Evolutionary conservation across 2,797 vertebrate species (phyloP).

Genomic region (Choloepus didactylus): DNA sequence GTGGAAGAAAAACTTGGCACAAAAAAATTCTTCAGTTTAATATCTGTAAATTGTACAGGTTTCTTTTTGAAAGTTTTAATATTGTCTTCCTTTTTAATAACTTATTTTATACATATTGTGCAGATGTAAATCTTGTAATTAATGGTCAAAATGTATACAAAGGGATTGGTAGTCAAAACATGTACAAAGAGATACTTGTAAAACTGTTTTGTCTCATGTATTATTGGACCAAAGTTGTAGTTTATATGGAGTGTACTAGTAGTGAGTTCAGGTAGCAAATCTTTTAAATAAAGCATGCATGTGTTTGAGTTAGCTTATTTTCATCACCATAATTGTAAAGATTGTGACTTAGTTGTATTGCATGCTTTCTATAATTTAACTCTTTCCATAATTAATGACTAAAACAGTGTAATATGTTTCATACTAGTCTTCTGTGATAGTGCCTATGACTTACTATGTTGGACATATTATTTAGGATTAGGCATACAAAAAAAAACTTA

Average conservation of each 20-base stretch:
- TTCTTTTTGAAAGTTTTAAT: conserved; percentile 90
- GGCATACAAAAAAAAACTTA: conserved; percentile 88
- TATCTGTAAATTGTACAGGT: conserved; percentile 90
- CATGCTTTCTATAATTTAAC: conserved; percentile 94
- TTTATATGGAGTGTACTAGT: conserved; percentile 92
- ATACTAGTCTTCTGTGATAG: conserved; percentile 89
- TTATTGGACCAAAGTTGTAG: conserved; percentile 99
- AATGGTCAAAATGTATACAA: conserved; percentile 97
- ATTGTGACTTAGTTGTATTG: conserved; percentile 93
- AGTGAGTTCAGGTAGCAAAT: conserved; percentile 90
- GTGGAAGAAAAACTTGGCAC: conserved; percentile 86
- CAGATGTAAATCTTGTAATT: conserved; percentile 99
- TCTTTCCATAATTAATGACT: conserved; percentile 90
- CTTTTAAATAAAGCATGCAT: conserved; percentile 93
- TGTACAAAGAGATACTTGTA: conserved; percentile 97
- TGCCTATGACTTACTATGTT: conserved; percentile 85
- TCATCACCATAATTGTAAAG: conserved; percentile 91
- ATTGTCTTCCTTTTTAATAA: conserved; percentile 95
- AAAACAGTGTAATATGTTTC: conserved; percentile 90
- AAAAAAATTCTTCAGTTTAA: conserved; percentile 86
- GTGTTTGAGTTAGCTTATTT: conserved; percentile 92
- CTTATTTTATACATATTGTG: conserved; percentile 99
- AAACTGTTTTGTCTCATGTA: conserved; percentile 95
- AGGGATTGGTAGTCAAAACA: conserved; percentile 94
- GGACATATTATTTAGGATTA: conserved; percentile 91